phyloP scores from a whole-genome alignment of 2,888 invertebrate genomes.

The Cenopis cana region DNA sequence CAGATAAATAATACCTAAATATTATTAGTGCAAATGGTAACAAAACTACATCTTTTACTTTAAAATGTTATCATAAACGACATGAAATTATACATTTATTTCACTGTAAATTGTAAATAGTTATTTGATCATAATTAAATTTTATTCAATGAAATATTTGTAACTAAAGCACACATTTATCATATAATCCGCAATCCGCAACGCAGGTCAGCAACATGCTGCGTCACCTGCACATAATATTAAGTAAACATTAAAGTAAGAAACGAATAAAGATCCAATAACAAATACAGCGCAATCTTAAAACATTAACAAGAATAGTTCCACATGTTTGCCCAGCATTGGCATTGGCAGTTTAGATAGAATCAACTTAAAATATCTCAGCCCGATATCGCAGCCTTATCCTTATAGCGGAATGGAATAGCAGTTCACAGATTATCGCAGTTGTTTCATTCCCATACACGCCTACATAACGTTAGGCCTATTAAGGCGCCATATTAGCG shows the following conservation, averaged over 20 bases:
- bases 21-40: neutral
- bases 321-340: slow-evolving; percentile 67
- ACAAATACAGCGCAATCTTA: slow-evolving; percentile 26
- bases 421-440: slow-evolving; percentile 42
- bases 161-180: no score
- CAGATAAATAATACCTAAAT: neutral
- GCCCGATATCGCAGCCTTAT: slow-evolving; percentile 58
- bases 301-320: slow-evolving; percentile 71
- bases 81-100: neutral
- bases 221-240: neutral
- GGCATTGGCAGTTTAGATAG: slow-evolving; percentile 69
- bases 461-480: slow-evolving; percentile 36
- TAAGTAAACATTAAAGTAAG: slow-evolving; percentile 9
- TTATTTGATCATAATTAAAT: no score
- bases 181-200: no score
- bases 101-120: no score
- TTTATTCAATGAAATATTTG: no score
- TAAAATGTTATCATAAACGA: neutral
- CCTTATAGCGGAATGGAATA: slow-evolving; percentile 42
- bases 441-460: slow-evolving; percentile 40
- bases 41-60: neutral
- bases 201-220: no score
- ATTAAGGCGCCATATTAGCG: slow-evolving; percentile 37
- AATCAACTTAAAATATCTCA: slow-evolving; percentile 65
- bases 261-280: slow-evolving; percentile 15